Evolutionary conservation across 2,888 invertebrate genomes (phyloP).

Genomic region (Himalopsyche tibetana): DNA sequence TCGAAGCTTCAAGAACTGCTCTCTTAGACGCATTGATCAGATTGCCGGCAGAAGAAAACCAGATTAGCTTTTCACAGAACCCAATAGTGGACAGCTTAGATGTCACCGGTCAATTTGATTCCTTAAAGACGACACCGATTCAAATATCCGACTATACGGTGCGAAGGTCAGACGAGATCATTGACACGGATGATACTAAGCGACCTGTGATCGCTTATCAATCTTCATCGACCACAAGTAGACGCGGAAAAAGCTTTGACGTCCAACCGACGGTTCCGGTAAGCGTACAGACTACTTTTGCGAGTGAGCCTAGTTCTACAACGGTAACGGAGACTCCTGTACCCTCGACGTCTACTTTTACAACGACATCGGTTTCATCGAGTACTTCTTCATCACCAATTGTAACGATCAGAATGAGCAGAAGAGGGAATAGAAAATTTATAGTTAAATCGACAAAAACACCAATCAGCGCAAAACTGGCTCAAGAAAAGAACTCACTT

Average conservation of each 20-base stretch:
- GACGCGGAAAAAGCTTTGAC: constrained; percentile 68
- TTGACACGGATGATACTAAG: constrained; percentile 66
- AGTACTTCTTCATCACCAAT: constrained; percentile 67
- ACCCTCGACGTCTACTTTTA: constrained; percentile 69
- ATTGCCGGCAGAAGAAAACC: constrained; percentile 77
- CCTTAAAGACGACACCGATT: constrained; percentile 62
- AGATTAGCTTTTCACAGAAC: constrained; percentile 71
- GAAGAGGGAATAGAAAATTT: constrained; percentile 73
- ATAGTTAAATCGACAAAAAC: constrained; percentile 69
- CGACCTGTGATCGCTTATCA: constrained; percentile 67
- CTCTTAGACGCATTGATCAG: constrained; percentile 83
- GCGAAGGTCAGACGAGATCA: constrained; percentile 66
- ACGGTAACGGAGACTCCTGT: constrained; percentile 69
- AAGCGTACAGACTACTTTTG: constrained; percentile 65
- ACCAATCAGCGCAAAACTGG: constrained; percentile 68
- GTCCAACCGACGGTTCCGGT: constrained; percentile 43
- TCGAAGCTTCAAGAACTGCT: constrained; percentile 83
- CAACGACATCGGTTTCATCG: constrained; percentile 67
- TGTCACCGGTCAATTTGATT: constrained; percentile 67
- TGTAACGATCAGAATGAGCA: constrained; percentile 66
- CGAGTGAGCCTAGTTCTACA: constrained; percentile 67
- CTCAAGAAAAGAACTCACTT: constrained; percentile 51
- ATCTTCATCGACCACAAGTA: constrained; percentile 68
- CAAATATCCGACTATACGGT: constrained; percentile 59
- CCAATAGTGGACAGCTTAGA: constrained; percentile 55